Evolutionary conservation across 2,888 invertebrate species (phyloP), one percentile per base, ranked within the genome.

Genomic region (Lasioglossum villosulum): DNA sequence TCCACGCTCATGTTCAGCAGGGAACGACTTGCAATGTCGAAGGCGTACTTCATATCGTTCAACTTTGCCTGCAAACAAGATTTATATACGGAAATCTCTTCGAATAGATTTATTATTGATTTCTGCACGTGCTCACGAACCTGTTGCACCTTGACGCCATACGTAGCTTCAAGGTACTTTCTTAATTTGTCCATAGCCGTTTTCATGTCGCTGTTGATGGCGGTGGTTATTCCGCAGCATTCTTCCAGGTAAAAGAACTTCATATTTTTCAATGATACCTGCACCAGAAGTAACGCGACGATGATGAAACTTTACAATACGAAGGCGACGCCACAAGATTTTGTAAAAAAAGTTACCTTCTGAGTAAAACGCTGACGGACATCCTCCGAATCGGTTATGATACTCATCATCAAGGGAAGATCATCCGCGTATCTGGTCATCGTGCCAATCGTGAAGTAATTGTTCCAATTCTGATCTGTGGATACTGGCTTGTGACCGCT

Each of bases 341-440:
- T 27, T 14, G 12, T 59, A n/a, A 14, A 5, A 23, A 68, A 23
- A 3, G 4, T 39, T 23, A 96, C 96, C 88, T 95, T 95, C 88
- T 96, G 94, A 75, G 96, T 95, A 14, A 97, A 92, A 63, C 95
- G 95, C 59, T 96, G 90, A 71, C 94, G 95, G 3, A 95, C 95
- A 6, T 95, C 95, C 42, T 96, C 95, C 0, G 96, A 95, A 91
- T 97, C 96, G 39, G 96, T 95, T 92, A 98, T 96, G 34, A 97
- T 96, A 93, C 97, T 97, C 63, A 98, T 95, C 88, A 98, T 95
- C 1, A 98, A 96, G 0, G 97, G 96, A 84, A 99, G 95, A 95
- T 99, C 99, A 90, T 97, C 97, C 16, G 98, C 98, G 93, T 98
- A 99, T 84, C 99, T 96, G 59, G 97, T 97, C 96, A 99, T 97